Base-by-base conservation (phyloP, 2,888 invertebrate species). In the Lacanobia wlatinum region DNA sequence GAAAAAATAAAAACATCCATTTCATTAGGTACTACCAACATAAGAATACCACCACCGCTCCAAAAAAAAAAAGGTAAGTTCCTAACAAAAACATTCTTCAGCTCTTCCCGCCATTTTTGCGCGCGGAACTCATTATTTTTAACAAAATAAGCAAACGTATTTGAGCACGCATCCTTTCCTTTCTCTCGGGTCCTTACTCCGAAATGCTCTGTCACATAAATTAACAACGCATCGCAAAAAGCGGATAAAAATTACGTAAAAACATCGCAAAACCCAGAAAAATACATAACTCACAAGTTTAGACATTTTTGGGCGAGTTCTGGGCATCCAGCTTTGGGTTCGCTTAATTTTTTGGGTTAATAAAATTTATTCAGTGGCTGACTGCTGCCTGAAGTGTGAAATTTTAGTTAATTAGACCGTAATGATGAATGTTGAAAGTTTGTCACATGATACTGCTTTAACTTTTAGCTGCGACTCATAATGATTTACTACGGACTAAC, bases 201-300 rank as follows among this genome's bases (percentile, higher is more conserved):
- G 80, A 88, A 90, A 89, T 87, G 80, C 88, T 86, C 88, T 89
- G 91, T 88, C 91, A 88, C 91, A 92, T 92, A 92, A 92, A 92
- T 92, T 89, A 90, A 82, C 64, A 74, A 78, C 81, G 80, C 85
- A 84, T 84, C 84, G 84, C 89, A 87, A 88, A 88, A 89, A 87
- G 85, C 82, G 85, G 72, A 83, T 81, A 85, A 89, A 89, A 88
- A 87, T 84, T 86, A 84, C 78, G 75, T 70, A 83, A 84, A 84
- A 81, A 69, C 43, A 43, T 43, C 12, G 43, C 43, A 43, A 16
- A 43, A 43, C 14, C 74, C 62, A 80, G 77, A 75, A 77, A 83
- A 85, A 84, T 76, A 84, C 79, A 82, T 84, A 78, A 84, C 71
- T 82, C 81, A 83, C 59, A 77, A 82, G 65, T 80, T 84, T 81